Conservation (phyloP, 1,140 invertebrate species). For the Delia radicum region DNA sequence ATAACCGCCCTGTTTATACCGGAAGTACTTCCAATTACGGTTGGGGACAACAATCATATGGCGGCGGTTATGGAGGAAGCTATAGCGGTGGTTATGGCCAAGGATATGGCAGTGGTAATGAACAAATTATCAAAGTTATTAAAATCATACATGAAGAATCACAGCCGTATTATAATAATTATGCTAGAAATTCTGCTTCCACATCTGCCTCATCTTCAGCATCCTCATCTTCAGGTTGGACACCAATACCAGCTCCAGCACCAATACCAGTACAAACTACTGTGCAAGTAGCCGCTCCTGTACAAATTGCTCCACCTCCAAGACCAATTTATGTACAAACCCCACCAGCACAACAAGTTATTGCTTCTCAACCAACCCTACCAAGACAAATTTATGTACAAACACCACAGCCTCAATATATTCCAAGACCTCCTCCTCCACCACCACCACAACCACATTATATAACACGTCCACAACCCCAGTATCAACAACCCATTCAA, state of each 20-base stretch:
- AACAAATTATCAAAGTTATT: constrained; percentile 9
- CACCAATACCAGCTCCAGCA: not conserved
- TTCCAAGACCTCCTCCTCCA: not conserved
- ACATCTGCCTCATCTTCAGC: not conserved
- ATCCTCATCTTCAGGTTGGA: not conserved
- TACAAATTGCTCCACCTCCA: not conserved
- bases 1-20: constrained; percentile 8
- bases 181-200: not conserved
- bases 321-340: not conserved
- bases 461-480: not conserved
- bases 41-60: constrained; percentile 4
- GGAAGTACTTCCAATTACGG: not conserved
- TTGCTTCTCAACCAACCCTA: not conserved
- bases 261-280: not conserved
- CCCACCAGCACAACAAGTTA: not conserved
- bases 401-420: not conserved
- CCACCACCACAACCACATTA: not conserved
- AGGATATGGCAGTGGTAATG: constrained; percentile 10
- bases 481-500: not conserved
- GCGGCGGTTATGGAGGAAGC: constrained; percentile 30
- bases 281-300: not conserved
- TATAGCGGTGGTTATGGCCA: not conserved
- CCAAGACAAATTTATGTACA: not conserved
- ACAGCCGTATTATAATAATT: not conserved
- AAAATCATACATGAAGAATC: constrained; percentile 5